Conservation (phyloP, 2,113 vertebrate genomes). For the Elaphurus davidianus region DNA sequence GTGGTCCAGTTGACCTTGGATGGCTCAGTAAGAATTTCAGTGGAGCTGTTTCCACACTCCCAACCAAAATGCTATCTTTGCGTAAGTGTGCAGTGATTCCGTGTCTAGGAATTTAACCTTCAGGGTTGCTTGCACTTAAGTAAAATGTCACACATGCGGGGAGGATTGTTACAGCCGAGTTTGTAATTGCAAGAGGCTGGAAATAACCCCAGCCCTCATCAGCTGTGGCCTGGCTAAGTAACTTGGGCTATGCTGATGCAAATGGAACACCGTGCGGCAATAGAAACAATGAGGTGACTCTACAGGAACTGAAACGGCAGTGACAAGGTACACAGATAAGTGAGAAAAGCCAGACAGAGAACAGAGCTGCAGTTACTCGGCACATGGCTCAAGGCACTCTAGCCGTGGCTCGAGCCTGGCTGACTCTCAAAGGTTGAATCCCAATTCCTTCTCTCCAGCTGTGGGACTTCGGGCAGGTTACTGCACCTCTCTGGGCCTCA, state of each 20-base stretch:
- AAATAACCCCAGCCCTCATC: not conserved
- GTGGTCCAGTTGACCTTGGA: not conserved
- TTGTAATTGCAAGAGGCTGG: not conserved
- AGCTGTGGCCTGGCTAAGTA: not conserved
- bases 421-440: not conserved
- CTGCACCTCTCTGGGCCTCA: not conserved
- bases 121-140: not conserved
- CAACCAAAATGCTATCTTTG: not conserved
- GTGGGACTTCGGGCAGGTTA: not conserved
- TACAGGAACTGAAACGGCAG: fast-evolving
- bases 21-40: fast-evolving
- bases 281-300: not conserved
- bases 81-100: not conserved
- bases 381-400: not conserved
- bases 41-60: not conserved
- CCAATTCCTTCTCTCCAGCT: not conserved
- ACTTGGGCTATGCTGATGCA: fast-evolving
- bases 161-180: not conserved
- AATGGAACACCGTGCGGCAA: not conserved
- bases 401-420: fast-evolving
- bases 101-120: not conserved
- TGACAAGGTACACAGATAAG: fast-evolving
- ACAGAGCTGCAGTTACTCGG: not conserved
- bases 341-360: fast-evolving
- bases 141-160: fast-evolving